Evolutionary conservation across 1,140 invertebrate species (phyloP).

Genomic region (Bombus confusus): DNA sequence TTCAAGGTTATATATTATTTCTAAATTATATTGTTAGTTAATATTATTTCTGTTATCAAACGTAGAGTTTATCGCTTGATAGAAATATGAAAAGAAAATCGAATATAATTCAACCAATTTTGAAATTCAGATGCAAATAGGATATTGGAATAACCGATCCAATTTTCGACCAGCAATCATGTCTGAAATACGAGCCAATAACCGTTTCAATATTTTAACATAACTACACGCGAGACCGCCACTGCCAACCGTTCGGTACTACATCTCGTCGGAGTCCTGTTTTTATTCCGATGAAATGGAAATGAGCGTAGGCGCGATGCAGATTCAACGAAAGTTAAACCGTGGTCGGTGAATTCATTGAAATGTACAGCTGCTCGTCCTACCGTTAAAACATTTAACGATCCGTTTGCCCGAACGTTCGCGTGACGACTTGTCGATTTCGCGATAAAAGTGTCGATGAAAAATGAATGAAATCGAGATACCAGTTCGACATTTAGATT

Average conservation of each 20-base stretch:
- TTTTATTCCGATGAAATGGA: slow-evolving; percentile 23
- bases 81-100: neutral
- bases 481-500: neutral
- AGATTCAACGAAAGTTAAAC: slow-evolving; percentile 32
- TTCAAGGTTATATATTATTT: neutral
- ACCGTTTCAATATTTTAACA: slow-evolving; percentile 6
- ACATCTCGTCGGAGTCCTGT: slow-evolving; percentile 13
- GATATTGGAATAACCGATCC: neutral
- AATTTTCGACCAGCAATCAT: neutral
- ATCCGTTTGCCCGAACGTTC: neutral
- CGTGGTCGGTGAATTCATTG: slow-evolving; percentile 9
- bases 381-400: slow-evolving; percentile 25
- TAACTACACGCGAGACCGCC: neutral
- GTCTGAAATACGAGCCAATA: slow-evolving; percentile 13
- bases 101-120: neutral
- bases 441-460: neutral
- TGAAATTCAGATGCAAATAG: neutral
- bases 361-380: slow-evolving; percentile 4
- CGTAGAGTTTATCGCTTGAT: too few relatives aligned
- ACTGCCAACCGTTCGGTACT: neutral
- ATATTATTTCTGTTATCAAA: neutral
- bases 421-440: slow-evolving; percentile 25
- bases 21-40: too few relatives aligned
- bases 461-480: neutral
- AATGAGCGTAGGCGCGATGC: slow-evolving; percentile 21